Evolutionary conservation across 2,113 vertebrate genomes (phyloP).

Genomic region (Lepidothrix coronata): DNA sequence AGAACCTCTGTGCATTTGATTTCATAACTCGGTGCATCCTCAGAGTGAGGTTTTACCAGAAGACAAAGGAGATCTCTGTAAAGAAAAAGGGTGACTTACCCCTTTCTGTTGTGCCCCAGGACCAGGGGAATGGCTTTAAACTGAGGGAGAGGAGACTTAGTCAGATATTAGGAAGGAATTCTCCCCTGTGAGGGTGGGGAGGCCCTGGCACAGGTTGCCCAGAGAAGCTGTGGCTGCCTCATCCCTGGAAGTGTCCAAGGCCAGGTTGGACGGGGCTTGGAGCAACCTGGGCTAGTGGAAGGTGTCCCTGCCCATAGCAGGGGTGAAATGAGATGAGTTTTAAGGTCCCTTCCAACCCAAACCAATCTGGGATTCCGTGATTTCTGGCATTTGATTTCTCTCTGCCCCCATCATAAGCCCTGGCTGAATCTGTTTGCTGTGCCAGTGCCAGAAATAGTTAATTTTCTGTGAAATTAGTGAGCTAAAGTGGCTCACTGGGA

Average conservation of each 20-base stretch:
- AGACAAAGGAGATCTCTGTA: not conserved
- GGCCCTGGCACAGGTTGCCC: not conserved
- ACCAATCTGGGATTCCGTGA: not conserved
- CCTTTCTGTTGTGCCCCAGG: not conserved
- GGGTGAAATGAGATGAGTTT: fast-evolving
- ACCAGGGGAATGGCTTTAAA: not conserved
- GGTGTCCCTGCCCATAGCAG: not conserved
- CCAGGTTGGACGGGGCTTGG: not conserved
- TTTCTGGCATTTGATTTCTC: not conserved
- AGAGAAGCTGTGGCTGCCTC: not conserved
- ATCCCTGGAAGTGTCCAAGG: not conserved
- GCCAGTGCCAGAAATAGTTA: not conserved
- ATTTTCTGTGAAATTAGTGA: not conserved
- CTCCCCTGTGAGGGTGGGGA: fast-evolving
- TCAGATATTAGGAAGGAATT: fast-evolving
- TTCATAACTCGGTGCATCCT: not conserved
- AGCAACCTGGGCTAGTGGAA: not conserved
- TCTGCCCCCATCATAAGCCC: not conserved
- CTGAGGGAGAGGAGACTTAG: not conserved
- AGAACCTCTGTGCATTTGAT: not conserved
- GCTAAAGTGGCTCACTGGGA: not conserved
- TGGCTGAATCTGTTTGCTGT: not conserved
- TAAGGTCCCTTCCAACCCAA: not conserved
- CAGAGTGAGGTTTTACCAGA: not conserved
- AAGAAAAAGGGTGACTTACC: not conserved